phyloP scores from a whole-genome alignment of 2,113 vertebrate species.

The Pseudonaja textilis region DNA sequence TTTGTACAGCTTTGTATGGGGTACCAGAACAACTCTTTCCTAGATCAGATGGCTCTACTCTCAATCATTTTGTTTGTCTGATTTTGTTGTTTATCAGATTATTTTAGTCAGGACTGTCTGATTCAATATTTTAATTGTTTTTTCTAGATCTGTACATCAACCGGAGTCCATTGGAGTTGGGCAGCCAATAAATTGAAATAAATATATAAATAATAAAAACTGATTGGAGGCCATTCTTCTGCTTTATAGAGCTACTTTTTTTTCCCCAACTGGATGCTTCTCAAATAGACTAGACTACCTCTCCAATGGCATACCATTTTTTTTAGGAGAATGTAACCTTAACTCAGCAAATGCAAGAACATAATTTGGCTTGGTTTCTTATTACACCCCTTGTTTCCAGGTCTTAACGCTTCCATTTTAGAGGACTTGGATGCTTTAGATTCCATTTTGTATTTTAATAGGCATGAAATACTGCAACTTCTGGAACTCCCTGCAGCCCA shows the following conservation, averaged over 20 bases:
- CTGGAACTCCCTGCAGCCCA: neutral
- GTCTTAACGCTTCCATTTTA: neutral
- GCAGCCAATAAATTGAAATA: neutral
- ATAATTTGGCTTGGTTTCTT: neutral
- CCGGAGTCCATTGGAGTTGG: neutral
- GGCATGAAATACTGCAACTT: neutral
- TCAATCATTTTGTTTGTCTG: neutral
- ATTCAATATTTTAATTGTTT: neutral
- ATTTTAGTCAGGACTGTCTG: neutral
- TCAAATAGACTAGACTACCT: neutral
- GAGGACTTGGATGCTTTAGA: neutral
- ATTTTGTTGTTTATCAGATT: neutral
- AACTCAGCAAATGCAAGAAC: neutral
- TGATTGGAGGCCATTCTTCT: neutral
- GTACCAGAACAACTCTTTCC: neutral
- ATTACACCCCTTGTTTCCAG: neutral
- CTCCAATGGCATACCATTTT: neutral
- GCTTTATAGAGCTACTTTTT: neutral
- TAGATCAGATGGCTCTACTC: neutral
- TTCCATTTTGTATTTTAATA: neutral
- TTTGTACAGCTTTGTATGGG: neutral
- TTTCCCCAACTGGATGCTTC: neutral
- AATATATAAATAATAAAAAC: neutral
- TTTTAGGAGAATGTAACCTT: neutral
- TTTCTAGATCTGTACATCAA: neutral